phyloP scores from a whole-genome alignment of 2,113 vertebrate species.

The Dermatemys mawii region DNA sequence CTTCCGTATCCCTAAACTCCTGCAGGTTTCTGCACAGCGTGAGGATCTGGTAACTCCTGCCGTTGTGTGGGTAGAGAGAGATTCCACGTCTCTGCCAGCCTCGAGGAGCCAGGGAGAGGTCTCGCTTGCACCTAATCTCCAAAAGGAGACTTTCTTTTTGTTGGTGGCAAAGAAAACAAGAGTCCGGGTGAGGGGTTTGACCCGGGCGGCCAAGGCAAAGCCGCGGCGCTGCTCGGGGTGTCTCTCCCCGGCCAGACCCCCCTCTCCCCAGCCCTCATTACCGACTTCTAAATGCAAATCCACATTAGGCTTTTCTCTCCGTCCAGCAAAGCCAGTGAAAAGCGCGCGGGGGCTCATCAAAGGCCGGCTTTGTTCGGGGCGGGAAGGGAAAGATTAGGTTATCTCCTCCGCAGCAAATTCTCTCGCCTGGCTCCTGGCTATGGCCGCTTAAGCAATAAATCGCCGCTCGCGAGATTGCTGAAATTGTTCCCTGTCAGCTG shows the following conservation, averaged over 20 bases:
- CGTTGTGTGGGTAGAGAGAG: not conserved
- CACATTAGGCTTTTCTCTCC: not conserved
- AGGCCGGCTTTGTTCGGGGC: conserved; percentile 54
- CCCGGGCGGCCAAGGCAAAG: not conserved
- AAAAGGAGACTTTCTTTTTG: not conserved
- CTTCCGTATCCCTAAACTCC: too few species aligned
- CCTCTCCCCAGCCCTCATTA: not conserved
- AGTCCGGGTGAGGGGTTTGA: not conserved
- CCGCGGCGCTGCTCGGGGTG: too few species aligned
- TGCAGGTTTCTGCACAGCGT: too few species aligned
- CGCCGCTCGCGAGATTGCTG: not conserved
- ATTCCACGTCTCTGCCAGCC: too few species aligned
- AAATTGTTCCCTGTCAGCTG: not conserved
- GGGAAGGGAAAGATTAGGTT: not conserved
- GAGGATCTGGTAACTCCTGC: too few species aligned
- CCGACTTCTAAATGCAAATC: not conserved
- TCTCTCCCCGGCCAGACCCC: not conserved
- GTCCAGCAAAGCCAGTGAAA: not conserved
- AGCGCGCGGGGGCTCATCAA: conserved; percentile 27
- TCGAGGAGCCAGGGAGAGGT: not conserved
- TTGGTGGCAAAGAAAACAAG: too few species aligned
- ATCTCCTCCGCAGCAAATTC: not conserved
- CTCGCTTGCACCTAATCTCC: not conserved
- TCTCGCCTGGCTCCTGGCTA: not conserved
- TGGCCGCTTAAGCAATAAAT: not conserved